Evolutionary conservation across 2,888 invertebrate species (phyloP).

Genomic region (Drosophila differens): DNA sequence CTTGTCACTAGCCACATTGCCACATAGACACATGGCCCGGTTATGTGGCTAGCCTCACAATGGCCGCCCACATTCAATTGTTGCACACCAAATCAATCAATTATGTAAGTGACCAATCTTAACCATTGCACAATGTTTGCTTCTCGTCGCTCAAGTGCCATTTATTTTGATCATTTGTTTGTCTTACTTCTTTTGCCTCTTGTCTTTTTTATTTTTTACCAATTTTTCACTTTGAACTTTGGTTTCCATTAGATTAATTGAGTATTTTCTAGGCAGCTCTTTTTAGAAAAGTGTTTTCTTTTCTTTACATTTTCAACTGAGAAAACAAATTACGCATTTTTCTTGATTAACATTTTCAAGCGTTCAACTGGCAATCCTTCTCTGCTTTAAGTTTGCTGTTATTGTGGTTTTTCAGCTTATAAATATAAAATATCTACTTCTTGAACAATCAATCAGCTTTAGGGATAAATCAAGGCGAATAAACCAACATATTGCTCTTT

Average conservation of each 20-base stretch:
- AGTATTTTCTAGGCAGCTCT: neutral
- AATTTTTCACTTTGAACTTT: conserved; percentile 7
- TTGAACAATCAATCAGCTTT: neutral
- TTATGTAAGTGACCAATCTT: conserved; percentile 63
- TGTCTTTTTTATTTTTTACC: neutral
- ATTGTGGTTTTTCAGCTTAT: neutral
- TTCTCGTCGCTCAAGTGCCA: neutral
- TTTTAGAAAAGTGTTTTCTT: conserved; percentile 1
- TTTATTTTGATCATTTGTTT: conserved; percentile 15
- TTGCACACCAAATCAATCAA: conserved; percentile 73
- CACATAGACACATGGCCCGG: conserved; percentile 23
- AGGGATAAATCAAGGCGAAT: neutral
- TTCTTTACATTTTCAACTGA: neutral
- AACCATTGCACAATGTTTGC: conserved; percentile 45
- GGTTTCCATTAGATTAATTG: conserved; percentile 34
- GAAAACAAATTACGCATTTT: neutral
- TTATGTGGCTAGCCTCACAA: conserved; percentile 11
- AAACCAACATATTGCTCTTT: neutral
- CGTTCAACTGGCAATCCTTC: neutral
- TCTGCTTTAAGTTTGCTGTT: neutral
- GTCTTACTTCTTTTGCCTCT: conserved; percentile 1
- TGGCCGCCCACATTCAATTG: conserved; percentile 58
- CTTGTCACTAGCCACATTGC: conserved; percentile 41
- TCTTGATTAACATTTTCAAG: neutral
- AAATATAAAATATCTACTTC: neutral